Evolutionary conservation across 1,140 invertebrate species (phyloP).

Genomic region (Achroia grisella): DNA sequence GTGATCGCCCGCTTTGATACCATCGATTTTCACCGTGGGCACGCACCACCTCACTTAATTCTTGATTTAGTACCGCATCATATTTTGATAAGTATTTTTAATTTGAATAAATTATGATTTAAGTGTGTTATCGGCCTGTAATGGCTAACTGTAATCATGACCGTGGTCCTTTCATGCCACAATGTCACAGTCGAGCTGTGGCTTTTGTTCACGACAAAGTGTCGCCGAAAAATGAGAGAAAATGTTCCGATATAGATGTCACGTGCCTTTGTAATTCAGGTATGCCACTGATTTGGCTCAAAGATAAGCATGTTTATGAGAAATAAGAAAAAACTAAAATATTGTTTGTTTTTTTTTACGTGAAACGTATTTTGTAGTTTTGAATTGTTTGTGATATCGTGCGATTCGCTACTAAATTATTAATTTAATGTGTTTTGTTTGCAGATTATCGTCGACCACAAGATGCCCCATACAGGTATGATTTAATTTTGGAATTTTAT

Average conservation of each 20-base stretch:
- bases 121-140: slow-evolving; percentile 58
- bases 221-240: slow-evolving; percentile 1
- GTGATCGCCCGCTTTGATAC: slow-evolving; percentile 49
- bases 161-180: slow-evolving; percentile 38
- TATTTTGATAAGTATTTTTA: slow-evolving; percentile 72
- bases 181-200: slow-evolving; percentile 38
- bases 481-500: too few relatives aligned
- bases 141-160: slow-evolving; percentile 53
- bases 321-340: slow-evolving; percentile 17
- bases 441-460: slow-evolving; percentile 25
- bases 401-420: slow-evolving; percentile 4
- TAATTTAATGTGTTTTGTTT: slow-evolving; percentile 29
- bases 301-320: slow-evolving; percentile 32
- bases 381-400: not conserved
- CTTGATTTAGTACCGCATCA: slow-evolving; percentile 69
- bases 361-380: not conserved
- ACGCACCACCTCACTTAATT: slow-evolving; percentile 68
- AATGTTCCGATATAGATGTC: slow-evolving; percentile 57
- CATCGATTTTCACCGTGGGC: slow-evolving; percentile 49
- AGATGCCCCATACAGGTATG: slow-evolving; percentile 62
- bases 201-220: slow-evolving; percentile 8
- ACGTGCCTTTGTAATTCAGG: slow-evolving; percentile 42
- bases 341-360: slow-evolving; percentile 19
- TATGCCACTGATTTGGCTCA: slow-evolving; percentile 22
- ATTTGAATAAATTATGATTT: slow-evolving; percentile 73